A percentile compares a stretch with the other conserved stretches of the same genome.
These are phyloP conservation scores for Argynnis bischoffii DNA, from an alignment of 2,888 invertebrate species.

Conservation along the genomic window DNA sequence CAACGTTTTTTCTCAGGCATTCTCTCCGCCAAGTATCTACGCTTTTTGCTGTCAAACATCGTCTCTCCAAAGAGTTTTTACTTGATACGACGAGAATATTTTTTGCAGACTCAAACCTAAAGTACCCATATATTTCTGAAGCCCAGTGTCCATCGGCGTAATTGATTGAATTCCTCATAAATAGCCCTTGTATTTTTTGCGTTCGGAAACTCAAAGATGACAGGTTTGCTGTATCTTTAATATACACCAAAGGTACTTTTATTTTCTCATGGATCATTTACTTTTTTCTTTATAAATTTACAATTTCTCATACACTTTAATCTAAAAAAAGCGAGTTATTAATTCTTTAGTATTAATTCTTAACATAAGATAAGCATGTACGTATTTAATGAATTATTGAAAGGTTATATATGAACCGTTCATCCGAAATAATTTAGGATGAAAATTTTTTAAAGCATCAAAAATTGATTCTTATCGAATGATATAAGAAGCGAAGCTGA, in stretches of 20 bases:
- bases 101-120: slow-evolving; percentile 71
- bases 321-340: no score
- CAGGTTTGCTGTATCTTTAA: slow-evolving; percentile 36
- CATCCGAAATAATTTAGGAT: slow-evolving; percentile 6
- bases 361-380: slow-evolving; percentile 5
- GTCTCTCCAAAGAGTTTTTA: slow-evolving; percentile 71
- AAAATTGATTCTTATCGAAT: slow-evolving; percentile 41
- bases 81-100: slow-evolving; percentile 58
- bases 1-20: slow-evolving; percentile 59
- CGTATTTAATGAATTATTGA: slow-evolving; percentile 12
- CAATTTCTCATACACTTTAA: no score
- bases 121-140: slow-evolving; percentile 73
- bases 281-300: no score
- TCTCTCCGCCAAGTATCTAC: slow-evolving; percentile 54
- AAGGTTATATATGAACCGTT: background rate
- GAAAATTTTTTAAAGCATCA: slow-evolving; percentile 30
- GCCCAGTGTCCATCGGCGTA: slow-evolving; percentile 62
- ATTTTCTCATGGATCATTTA: background rate
- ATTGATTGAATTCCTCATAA: slow-evolving; percentile 75
- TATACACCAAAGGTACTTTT: slow-evolving; percentile 33
- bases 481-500: slow-evolving; percentile 43
- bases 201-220: slow-evolving; percentile 36
- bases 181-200: slow-evolving; percentile 60
- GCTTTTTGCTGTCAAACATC: slow-evolving; percentile 69
- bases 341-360: background rate